Conservation (phyloP, 2,797 vertebrate species). For the Ispidina lecontei region DNA sequence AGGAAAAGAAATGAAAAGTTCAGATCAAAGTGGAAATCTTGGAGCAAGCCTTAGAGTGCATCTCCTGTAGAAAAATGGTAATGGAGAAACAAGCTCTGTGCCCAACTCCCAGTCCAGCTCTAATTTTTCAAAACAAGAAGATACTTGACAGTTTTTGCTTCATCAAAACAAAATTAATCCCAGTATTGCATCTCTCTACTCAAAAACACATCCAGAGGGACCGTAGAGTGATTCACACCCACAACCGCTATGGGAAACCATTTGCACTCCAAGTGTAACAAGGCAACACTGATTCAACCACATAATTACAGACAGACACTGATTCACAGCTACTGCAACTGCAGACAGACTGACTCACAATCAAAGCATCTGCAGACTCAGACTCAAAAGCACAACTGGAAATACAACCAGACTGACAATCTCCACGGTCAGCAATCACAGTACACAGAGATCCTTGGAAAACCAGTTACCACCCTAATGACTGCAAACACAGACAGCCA, state of each 20-base stretch:
- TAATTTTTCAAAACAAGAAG: conserved; percentile 47
- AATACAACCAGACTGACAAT: background rate
- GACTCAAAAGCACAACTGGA: conserved; percentile 49
- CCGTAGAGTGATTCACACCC: conserved; percentile 56
- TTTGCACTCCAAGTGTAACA: conserved; percentile 59
- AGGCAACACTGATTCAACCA: conserved; percentile 59
- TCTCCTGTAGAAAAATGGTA: background rate
- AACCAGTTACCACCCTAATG: background rate
- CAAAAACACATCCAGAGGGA: conserved; percentile 58
- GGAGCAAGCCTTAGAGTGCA: background rate
- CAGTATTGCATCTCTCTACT: conserved; percentile 25
- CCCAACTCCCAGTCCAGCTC: conserved; percentile 11
- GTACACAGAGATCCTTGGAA: background rate
- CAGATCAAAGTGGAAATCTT: background rate
- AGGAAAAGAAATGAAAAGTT: background rate
- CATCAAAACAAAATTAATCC: conserved; percentile 64
- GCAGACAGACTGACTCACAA: conserved; percentile 68
- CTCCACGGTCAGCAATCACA: background rate
- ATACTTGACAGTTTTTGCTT: conserved; percentile 24
- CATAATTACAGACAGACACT: conserved; percentile 65
- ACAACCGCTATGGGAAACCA: conserved; percentile 47
- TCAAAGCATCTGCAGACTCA: conserved; percentile 56
- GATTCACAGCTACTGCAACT: conserved; percentile 68
- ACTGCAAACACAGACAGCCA: accelerated
- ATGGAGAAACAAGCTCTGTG: background rate